A percentile compares a stretch with the other conserved stretches of the same genome.
Evolutionary conservation across 2,113 vertebrate species (phyloP).

Genomic region (Cercocebus atys): DNA sequence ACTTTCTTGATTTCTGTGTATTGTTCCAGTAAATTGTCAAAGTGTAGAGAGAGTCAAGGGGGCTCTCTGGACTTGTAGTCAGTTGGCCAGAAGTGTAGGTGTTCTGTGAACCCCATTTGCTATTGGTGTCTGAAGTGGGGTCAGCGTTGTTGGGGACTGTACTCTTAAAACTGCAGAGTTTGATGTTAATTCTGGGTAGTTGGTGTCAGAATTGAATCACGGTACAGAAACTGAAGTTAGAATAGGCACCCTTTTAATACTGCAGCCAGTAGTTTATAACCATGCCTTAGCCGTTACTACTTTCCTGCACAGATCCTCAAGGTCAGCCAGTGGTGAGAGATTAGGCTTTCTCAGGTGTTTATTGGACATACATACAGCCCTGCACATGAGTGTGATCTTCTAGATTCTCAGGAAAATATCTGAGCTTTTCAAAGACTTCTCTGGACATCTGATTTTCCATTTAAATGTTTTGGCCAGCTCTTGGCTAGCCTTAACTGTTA

Average conservation of each 20-base stretch:
- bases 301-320: neutral
- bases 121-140: neutral
- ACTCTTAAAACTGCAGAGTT: neutral
- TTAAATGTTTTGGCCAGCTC: neutral
- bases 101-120: neutral
- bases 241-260: rapidly evolving
- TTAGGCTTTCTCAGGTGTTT: neutral
- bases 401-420: neutral
- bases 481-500: neutral
- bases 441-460: neutral
- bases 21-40: neutral
- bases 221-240: no score
- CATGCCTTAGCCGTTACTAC: no score
- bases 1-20: neutral
- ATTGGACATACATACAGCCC: no score
- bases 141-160: neutral
- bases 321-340: neutral
- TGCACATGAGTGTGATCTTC: neutral
- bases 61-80: neutral
- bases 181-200: neutral
- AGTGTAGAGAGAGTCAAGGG: neutral
- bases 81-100: neutral
- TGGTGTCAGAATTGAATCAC: neutral
- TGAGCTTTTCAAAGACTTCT: neutral
- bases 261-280: neutral